Percentiles rank a stretch among this genome's conserved stretches.
Evolutionary conservation across 2,888 invertebrate genomes (phyloP).

Genomic region (Megaustenia siamemsis): DNA sequence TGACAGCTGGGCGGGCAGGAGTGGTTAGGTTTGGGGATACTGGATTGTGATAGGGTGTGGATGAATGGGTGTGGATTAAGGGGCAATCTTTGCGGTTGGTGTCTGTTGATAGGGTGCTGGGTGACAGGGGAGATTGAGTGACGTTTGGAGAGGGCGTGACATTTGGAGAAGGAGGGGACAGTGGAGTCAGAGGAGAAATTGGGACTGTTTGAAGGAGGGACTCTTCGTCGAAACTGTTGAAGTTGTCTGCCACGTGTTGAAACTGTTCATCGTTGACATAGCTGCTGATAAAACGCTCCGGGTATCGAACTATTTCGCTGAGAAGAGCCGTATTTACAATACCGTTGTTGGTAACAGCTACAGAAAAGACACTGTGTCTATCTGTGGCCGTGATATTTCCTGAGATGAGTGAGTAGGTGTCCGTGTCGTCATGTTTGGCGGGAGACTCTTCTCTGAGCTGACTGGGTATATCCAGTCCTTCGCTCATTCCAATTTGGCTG

Average conservation of each 20-base stretch:
- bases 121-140: not conserved
- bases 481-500: not conserved
- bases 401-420: not conserved
- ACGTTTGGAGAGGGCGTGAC: conserved; percentile 25
- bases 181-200: conserved; percentile 19
- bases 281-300: not conserved
- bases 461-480: not conserved
- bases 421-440: not conserved
- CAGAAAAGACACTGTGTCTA: not conserved
- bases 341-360: not conserved
- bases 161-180: conserved; percentile 32
- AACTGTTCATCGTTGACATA: not conserved
- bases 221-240: not conserved
- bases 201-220: not conserved
- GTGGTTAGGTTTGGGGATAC: not conserved
- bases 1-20: conserved; percentile 1
- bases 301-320: not conserved
- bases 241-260: not conserved
- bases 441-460: not conserved
- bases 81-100: not conserved
- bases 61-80: not conserved
- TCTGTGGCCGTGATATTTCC: not conserved
- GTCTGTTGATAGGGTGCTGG: not conserved
- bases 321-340: not conserved
- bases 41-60: not conserved